phyloP scores from a whole-genome alignment of 2,113 vertebrate genomes.

The Thunnus maccoyii region DNA sequence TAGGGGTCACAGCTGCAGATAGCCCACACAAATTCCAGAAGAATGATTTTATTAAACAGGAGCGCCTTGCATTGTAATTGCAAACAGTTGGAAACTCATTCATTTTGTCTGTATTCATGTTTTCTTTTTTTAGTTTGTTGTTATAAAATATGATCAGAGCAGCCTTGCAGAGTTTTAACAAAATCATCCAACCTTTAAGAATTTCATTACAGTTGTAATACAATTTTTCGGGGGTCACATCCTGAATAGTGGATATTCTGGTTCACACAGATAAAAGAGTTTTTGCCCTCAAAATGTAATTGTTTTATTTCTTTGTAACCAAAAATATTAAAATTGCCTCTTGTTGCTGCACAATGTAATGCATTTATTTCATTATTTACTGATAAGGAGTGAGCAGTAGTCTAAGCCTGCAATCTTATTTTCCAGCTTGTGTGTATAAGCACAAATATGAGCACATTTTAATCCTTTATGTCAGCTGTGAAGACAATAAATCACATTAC shows the following conservation, averaged over 20 bases:
- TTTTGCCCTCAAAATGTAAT: conserved; percentile 1
- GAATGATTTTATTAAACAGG: conserved; percentile 46
- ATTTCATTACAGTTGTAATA: conserved; percentile 6
- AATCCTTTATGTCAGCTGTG: conserved; percentile 11
- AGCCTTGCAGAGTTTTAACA: conserved; percentile 58
- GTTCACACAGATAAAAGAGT: not conserved
- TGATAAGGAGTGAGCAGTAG: not conserved
- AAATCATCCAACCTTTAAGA: conserved; percentile 3
- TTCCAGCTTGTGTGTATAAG: not conserved
- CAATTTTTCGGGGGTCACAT: not conserved
- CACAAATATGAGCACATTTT: conserved; percentile 2
- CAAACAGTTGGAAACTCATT: conserved; percentile 50
- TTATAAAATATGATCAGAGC: conserved; percentile 44
- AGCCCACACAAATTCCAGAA: conserved; percentile 27
- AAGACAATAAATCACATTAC: conserved; percentile 47
- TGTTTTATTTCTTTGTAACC: not conserved
- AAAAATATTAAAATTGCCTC: not conserved
- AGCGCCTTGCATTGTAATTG: conserved; percentile 41
- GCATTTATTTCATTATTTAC: conserved; percentile 8
- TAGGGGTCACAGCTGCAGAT: conserved; percentile 17
- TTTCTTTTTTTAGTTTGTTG: conserved; percentile 7
- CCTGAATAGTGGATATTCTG: conserved; percentile 2
- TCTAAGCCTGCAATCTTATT: not conserved
- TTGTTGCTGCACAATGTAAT: not conserved
- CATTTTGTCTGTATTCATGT: conserved; percentile 21